Percentiles rank a stretch among this genome's conserved stretches.
phyloP scores from a whole-genome alignment of 2,888 invertebrate species.

The Pristionchus entomophagus region DNA sequence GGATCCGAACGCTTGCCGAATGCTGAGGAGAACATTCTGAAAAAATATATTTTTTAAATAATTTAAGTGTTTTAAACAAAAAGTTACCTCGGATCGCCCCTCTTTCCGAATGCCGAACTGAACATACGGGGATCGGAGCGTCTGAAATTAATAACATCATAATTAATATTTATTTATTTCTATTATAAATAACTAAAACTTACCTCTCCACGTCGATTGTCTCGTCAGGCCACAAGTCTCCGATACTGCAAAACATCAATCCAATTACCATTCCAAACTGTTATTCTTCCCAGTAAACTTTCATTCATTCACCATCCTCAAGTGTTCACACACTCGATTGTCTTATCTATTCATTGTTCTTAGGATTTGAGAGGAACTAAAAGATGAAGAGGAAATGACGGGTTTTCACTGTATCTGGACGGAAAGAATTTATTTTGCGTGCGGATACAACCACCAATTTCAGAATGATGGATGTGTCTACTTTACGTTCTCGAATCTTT shows the following conservation, averaged over 20 bases:
- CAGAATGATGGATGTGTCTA: background rate
- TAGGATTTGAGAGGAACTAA: background rate
- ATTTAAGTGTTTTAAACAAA: background rate
- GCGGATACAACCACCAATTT: background rate
- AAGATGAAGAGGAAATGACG: background rate
- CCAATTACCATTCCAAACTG: background rate
- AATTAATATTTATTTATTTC: background rate
- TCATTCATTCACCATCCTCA: background rate
- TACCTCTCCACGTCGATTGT: background rate
- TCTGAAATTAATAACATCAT: background rate
- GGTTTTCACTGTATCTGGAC: background rate
- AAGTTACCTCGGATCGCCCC: constrained; percentile 39
- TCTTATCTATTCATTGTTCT: background rate
- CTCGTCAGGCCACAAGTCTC: background rate
- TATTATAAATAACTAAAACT: background rate
- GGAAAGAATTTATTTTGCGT: background rate
- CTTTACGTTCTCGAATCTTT: too few relatives aligned
- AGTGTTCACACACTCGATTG: background rate
- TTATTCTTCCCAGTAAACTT: background rate
- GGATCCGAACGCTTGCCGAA: constrained; percentile 35
- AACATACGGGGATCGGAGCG: constrained; percentile 26
- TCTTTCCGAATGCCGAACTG: constrained; percentile 32
- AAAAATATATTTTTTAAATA: background rate
- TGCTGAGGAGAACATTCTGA: constrained; percentile 36
- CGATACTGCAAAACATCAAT: background rate